phyloP scores from a whole-genome alignment of 2,113 vertebrate species.

The Petrocephalus zakoni region DNA sequence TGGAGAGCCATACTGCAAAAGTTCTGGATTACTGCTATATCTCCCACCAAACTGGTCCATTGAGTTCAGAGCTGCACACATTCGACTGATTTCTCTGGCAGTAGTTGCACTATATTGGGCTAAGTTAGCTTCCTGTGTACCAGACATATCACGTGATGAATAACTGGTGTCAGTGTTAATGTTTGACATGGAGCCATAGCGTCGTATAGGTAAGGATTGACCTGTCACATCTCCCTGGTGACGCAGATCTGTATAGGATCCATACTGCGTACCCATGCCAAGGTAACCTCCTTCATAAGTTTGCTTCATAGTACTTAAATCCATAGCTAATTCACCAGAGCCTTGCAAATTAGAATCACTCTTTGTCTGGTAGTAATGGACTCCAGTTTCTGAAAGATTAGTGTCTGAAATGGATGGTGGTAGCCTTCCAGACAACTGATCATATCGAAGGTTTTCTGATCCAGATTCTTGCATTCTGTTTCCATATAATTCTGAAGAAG shows the following conservation, averaged over 20 bases:
- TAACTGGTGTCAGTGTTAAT: slow-evolving; percentile 83
- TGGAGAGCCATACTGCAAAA: slow-evolving; percentile 72
- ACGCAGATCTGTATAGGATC: slow-evolving; percentile 89
- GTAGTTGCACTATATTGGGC: slow-evolving; percentile 96
- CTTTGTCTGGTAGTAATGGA: slow-evolving; percentile 69
- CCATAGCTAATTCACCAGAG: slow-evolving; percentile 70
- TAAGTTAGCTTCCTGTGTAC: slow-evolving; percentile 83
- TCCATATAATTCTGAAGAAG: slow-evolving; percentile 53
- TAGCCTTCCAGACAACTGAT: slow-evolving; percentile 69
- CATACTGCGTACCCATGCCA: slow-evolving; percentile 85
- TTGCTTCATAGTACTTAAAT: slow-evolving; percentile 84
- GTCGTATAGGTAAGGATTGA: slow-evolving; percentile 78
- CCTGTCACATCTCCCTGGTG: slow-evolving; percentile 74
- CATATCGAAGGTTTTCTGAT: slow-evolving; percentile 58
- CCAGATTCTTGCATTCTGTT: slow-evolving; percentile 58
- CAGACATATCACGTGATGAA: slow-evolving; percentile 66
- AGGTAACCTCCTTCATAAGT: slow-evolving; percentile 78
- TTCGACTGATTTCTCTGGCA: slow-evolving; percentile 90
- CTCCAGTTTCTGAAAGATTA: slow-evolving; percentile 75
- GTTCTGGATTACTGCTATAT: slow-evolving; percentile 69
- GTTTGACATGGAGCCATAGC: slow-evolving; percentile 93
- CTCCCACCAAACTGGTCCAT: slow-evolving; percentile 86
- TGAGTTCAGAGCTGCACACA: slow-evolving; percentile 94
- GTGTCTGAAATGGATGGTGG: slow-evolving; percentile 94
- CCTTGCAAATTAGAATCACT: slow-evolving; percentile 65